A percentile compares a stretch with the other conserved stretches of the same genome.
Evolutionary conservation across 2,888 invertebrate genomes (phyloP).

Genomic region (Isoperla grammatica): DNA sequence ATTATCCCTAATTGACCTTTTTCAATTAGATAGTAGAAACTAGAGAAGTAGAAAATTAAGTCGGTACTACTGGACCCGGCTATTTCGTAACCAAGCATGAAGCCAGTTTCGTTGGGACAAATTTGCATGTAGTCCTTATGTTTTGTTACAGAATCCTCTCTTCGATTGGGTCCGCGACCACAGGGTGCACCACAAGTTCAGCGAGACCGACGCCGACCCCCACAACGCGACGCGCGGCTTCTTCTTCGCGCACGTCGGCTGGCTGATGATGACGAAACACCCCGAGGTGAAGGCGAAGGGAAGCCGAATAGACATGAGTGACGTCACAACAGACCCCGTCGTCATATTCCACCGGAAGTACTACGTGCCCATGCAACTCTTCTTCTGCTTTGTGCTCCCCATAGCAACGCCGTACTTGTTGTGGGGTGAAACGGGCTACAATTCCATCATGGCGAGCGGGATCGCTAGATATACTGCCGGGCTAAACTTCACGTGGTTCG

Average conservation of each 20-base stretch:
- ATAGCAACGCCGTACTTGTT: constrained; percentile 49
- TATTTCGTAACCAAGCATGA: too few relatives aligned
- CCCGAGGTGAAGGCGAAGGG: constrained; percentile 77
- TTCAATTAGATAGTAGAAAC: too few relatives aligned
- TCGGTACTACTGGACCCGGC: too few relatives aligned
- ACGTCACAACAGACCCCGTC: constrained; percentile 70
- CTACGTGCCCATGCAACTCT: constrained; percentile 48
- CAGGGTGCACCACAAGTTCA: constrained; percentile 66
- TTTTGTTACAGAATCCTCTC: constrained; percentile 54
- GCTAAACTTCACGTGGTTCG: constrained; percentile 54
- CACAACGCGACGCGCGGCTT: constrained; percentile 79
- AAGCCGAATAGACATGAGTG: constrained; percentile 72
- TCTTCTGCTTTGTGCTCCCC: constrained; percentile 54
- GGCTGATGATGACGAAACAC: constrained; percentile 87
- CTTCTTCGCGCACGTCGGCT: constrained; percentile 89
- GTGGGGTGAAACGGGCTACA: constrained; percentile 51
- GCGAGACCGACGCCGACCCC: constrained; percentile 76
- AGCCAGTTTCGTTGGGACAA: too few relatives aligned
- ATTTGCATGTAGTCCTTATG: too few relatives aligned
- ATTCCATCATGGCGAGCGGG: constrained; percentile 46
- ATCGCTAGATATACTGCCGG: constrained; percentile 47
- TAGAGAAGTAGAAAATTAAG: too few relatives aligned
- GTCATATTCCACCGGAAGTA: constrained; percentile 70
- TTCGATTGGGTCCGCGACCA: constrained; percentile 72
- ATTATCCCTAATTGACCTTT: too few relatives aligned